Evolutionary conservation across 2,888 invertebrate genomes (phyloP).

Genomic region (Xestoiulus laeticollis): DNA sequence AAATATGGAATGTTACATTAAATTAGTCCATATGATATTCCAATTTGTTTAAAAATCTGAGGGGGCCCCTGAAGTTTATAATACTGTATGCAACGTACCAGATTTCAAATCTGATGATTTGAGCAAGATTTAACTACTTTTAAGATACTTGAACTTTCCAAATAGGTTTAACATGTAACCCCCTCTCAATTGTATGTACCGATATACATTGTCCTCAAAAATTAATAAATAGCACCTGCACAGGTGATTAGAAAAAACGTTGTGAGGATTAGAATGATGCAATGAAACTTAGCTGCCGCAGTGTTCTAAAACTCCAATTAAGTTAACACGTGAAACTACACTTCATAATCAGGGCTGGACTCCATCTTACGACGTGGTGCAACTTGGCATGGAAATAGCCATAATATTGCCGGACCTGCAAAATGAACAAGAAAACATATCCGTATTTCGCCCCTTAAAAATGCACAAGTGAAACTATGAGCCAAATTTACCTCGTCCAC

Average conservation of each 20-base stretch:
- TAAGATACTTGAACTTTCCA: background rate
- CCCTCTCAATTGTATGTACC: background rate
- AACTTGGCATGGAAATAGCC: slow-evolving; percentile 77
- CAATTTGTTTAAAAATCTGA: background rate
- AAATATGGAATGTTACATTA: background rate
- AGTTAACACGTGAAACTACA: slow-evolving; percentile 58
- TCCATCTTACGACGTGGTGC: slow-evolving; percentile 65
- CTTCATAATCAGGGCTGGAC: slow-evolving; percentile 65
- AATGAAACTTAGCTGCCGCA: background rate
- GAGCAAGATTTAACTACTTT: background rate
- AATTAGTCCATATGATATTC: background rate
- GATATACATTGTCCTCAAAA: background rate
- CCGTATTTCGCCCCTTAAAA: too few relatives aligned
- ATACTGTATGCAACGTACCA: slow-evolving; percentile 32
- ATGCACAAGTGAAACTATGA: too few relatives aligned
- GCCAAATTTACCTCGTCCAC: slow-evolving; percentile 71
- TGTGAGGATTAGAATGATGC: background rate
- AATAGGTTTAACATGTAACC: background rate
- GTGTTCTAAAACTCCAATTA: background rate
- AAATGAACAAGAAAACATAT: background rate
- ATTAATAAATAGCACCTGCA: background rate
- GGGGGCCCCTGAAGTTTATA: background rate
- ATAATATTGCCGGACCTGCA: slow-evolving; percentile 73
- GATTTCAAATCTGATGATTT: background rate
- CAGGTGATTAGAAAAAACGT: background rate